These are phyloP conservation scores for Schlechtendalia chinensis DNA, from an alignment of 1,140 invertebrate genomes.

Conservation along the genomic window DNA sequence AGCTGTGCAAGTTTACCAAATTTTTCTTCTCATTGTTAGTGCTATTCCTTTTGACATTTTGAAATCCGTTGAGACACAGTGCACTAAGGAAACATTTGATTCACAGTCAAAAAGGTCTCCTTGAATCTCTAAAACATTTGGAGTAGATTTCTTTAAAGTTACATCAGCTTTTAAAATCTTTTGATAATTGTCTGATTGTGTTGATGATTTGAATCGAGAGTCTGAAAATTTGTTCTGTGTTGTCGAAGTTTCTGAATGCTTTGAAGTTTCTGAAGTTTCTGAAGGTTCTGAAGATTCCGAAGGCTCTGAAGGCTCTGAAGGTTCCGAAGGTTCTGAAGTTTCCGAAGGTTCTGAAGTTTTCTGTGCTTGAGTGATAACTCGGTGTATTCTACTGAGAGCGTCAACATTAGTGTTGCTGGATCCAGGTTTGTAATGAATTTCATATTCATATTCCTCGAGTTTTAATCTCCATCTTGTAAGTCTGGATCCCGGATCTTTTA, in stretches of 20 bases:
- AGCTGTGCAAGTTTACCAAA: not conserved
- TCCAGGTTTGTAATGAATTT: conserved; percentile 57
- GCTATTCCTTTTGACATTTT: conserved; percentile 13
- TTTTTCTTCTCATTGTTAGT: too few species aligned
- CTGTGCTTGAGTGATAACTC: not conserved
- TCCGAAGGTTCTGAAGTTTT: not conserved
- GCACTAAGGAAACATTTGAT: not conserved
- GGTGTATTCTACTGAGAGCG: not conserved
- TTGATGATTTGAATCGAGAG: not conserved
- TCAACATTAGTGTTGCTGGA: conserved; percentile 55
- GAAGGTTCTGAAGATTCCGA: too few species aligned
- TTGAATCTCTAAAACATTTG: not conserved
- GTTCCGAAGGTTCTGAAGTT: not conserved
- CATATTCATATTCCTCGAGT: conserved; percentile 54
- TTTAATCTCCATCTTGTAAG: too few species aligned
- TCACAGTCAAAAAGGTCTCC: conserved; percentile 6
- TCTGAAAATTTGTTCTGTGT: too few species aligned
- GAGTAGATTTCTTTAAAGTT: not conserved
- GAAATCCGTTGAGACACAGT: conserved; percentile 24
- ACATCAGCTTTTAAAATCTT: not conserved
- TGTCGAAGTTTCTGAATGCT: too few species aligned
- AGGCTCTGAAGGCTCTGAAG: not conserved
- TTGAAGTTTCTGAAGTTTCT: too few species aligned
- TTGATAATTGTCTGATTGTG: not conserved
- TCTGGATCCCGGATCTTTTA: too few species aligned